Evolutionary conservation across 2,113 vertebrate species (phyloP).

Genomic region (Craseonycteris thonglongyai): DNA sequence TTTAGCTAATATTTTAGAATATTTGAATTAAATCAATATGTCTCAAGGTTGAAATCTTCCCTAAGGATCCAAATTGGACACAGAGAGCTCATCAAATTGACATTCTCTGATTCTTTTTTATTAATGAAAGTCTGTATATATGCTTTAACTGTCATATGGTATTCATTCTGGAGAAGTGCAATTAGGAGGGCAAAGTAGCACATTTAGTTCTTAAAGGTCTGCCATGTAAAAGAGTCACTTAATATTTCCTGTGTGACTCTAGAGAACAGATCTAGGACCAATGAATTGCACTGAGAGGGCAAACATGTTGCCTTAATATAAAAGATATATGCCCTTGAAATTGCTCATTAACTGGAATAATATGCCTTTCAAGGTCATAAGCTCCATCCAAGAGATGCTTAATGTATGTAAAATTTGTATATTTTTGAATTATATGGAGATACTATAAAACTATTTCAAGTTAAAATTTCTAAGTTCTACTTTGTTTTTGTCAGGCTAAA

Average conservation of each 20-base stretch:
- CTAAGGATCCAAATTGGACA: conserved; percentile 49
- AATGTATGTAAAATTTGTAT: conserved; percentile 7
- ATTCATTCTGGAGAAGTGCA: conserved; percentile 44
- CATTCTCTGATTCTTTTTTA: conserved; percentile 37
- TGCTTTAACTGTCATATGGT: conserved; percentile 23
- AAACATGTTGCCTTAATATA: background rate
- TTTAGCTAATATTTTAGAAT: conserved; percentile 46
- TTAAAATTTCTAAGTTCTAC: background rate
- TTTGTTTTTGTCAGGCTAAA: background rate
- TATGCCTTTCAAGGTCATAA: conserved; percentile 45
- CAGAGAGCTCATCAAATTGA: conserved; percentile 48
- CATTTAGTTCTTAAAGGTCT: conserved; percentile 50
- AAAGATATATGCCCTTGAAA: conserved; percentile 10
- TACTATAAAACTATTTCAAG: background rate
- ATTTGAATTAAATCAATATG: conserved; percentile 55
- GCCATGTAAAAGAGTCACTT: conserved; percentile 10
- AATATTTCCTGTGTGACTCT: conserved; percentile 25
- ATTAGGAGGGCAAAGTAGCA: conserved; percentile 42
- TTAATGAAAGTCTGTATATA: conserved; percentile 42
- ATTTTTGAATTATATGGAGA: conserved; percentile 25
- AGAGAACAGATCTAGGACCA: conserved; percentile 39
- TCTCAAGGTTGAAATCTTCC: conserved; percentile 28
- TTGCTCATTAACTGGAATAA: conserved; percentile 55
- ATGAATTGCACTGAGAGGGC: conserved; percentile 5
- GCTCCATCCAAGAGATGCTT: conserved; percentile 4